Conservation (phyloP, 1,140 invertebrate species). For the Leptoteleia sp. region DNA sequence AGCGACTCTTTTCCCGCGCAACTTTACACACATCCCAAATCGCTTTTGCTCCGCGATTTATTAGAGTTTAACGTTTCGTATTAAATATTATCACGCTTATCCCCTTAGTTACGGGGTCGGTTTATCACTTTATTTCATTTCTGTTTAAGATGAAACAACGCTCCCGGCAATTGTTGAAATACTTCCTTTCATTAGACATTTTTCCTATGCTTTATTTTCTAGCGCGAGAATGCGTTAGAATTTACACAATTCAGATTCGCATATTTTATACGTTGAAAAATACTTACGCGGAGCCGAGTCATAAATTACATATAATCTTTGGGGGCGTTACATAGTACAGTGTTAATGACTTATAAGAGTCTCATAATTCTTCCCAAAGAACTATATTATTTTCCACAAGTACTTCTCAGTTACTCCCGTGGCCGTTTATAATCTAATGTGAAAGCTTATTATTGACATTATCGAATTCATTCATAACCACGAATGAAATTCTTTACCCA, state of each 20-base stretch:
- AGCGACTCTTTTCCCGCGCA: constrained; percentile 31
- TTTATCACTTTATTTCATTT: not conserved
- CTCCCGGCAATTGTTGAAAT: too few species aligned
- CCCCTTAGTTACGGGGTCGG: not conserved
- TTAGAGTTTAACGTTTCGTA: constrained; percentile 24
- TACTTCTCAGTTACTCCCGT: constrained; percentile 4
- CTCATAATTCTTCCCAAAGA: constrained; percentile 31
- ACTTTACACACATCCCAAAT: constrained; percentile 37
- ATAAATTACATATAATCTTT: constrained; percentile 38
- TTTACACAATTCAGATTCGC: too few species aligned
- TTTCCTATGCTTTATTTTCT: too few species aligned
- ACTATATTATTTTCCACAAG: constrained; percentile 36
- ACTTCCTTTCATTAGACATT: too few species aligned
- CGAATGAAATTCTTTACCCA: constrained; percentile 5
- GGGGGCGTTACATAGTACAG: constrained; percentile 31
- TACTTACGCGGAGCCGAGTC: not conserved
- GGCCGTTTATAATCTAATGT: constrained; percentile 11
- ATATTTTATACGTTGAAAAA: not conserved
- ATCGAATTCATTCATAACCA: not conserved
- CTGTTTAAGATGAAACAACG: too few species aligned
- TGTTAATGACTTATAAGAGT: constrained; percentile 50
- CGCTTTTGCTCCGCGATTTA: constrained; percentile 45
- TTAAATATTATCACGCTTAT: constrained; percentile 19
- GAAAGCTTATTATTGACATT: constrained; percentile 24
- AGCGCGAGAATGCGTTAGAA: too few species aligned